A percentile compares a stretch with the other conserved stretches of the same genome.
These are phyloP conservation scores for Drosophila cognata DNA, from an alignment of 2,888 invertebrate genomes.

Conservation along the genomic window DNA sequence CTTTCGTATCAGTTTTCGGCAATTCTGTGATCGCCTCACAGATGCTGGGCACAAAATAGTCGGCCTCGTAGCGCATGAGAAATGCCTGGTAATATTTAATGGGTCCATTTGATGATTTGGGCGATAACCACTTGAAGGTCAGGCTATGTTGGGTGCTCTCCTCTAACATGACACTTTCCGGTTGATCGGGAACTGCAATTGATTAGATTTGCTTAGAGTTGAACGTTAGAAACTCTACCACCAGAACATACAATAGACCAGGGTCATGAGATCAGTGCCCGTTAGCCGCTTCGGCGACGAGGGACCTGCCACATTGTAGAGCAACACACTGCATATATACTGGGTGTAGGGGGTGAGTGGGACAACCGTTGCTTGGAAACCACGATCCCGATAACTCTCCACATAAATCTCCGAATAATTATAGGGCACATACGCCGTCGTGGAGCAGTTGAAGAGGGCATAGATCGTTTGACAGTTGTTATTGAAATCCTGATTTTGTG, in stretches of 20 bases:
- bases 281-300: conserved; percentile 35
- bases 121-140: conserved; percentile 74
- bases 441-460: conserved; percentile 77
- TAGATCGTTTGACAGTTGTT: conserved; percentile 82
- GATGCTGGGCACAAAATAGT: conserved; percentile 79
- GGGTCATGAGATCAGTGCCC: conserved; percentile 37
- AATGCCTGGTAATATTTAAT: conserved; percentile 81
- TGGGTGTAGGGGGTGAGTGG: conserved; percentile 81
- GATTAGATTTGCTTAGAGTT: neutral
- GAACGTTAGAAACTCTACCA: neutral
- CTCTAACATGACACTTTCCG: conserved; percentile 57
- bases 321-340: conserved; percentile 73
- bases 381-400: conserved; percentile 74
- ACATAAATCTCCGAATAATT: conserved; percentile 71
- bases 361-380: conserved; percentile 74
- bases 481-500: conserved; percentile 69
- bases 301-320: conserved; percentile 82
- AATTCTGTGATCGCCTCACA: conserved; percentile 56
- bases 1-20: conserved; percentile 60
- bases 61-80: conserved; percentile 78
- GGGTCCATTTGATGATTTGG: conserved; percentile 78
- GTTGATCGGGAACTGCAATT: conserved; percentile 80
- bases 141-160: conserved; percentile 58
- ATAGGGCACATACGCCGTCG: conserved; percentile 42
- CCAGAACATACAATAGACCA: conserved; percentile 73